Percentiles rank a stretch among this genome's conserved stretches.
These are phyloP conservation scores for Oreohelix idahoensis DNA, from an alignment of 1,140 invertebrate species.

Conservation along the genomic window DNA sequence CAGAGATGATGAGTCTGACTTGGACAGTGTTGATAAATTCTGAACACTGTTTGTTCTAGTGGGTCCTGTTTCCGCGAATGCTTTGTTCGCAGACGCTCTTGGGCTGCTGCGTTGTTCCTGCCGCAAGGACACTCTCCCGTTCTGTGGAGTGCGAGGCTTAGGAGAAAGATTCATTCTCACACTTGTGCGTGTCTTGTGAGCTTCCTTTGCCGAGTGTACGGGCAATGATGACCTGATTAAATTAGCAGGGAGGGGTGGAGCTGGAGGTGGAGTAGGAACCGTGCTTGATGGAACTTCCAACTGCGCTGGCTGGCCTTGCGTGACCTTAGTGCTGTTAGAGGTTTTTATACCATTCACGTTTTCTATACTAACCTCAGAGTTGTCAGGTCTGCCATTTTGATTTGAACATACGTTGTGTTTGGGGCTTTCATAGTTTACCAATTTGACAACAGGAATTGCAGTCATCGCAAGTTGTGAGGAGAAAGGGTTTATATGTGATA, in stretches of 20 bases:
- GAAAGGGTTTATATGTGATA: too few species aligned
- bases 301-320: background rate
- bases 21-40: background rate
- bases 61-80: background rate
- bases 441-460: too few species aligned
- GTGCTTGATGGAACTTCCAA: background rate
- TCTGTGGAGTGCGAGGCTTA: background rate
- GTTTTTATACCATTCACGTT: background rate
- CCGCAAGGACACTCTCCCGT: too few species aligned
- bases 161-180: background rate
- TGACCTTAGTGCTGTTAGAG: background rate
- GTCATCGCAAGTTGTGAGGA: too few species aligned
- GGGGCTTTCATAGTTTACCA: too few species aligned
- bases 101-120: background rate
- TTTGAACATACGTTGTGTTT: background rate
- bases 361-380: background rate
- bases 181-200: background rate
- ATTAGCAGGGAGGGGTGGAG: conserved; percentile 5
- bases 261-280: conserved; percentile 16
- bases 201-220: background rate
- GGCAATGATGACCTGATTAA: background rate
- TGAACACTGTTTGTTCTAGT: background rate
- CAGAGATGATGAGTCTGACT: background rate
- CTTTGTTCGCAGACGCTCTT: background rate
- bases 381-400: background rate